These are phyloP conservation scores for Scomber colias DNA, from an alignment of 2,113 vertebrate species.

Conservation along the genomic window DNA sequence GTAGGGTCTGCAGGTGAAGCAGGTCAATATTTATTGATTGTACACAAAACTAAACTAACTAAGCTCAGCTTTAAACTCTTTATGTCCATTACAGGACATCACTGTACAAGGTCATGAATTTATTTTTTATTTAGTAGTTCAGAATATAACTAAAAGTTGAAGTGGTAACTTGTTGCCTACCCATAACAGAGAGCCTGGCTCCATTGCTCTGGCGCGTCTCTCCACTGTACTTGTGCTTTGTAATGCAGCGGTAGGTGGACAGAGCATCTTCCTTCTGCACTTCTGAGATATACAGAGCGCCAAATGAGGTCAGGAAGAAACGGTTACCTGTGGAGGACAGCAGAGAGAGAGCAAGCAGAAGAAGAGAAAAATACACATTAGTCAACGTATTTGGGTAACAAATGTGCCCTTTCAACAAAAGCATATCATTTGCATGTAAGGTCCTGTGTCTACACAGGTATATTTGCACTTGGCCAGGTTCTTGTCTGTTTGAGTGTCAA, in stretches of 20 bases:
- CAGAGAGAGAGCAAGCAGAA: constrained; percentile 11
- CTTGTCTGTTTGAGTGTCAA: not conserved
- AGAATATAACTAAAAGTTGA: not conserved
- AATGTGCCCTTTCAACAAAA: not conserved
- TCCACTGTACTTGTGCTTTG: constrained; percentile 99
- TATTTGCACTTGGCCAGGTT: not conserved
- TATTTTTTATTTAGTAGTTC: not conserved
- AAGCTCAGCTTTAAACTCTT: too few species aligned
- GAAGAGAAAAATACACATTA: not conserved
- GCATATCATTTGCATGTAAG: not conserved
- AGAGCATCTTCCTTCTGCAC: constrained; percentile 99
- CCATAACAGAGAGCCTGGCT: constrained; percentile 96
- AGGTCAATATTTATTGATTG: not conserved
- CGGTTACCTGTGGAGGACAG: constrained; percentile 91
- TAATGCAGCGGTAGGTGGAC: constrained; percentile 99
- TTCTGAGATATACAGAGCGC: constrained; percentile 98
- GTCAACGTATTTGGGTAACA: constrained; percentile 24
- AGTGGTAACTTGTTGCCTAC: constrained; percentile 78
- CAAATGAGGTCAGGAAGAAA: constrained; percentile 95
- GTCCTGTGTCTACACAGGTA: not conserved
- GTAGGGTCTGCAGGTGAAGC: constrained; percentile 88
- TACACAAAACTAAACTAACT: too few species aligned
- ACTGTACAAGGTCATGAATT: too few species aligned
- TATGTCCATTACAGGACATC: too few species aligned
- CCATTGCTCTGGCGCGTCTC: constrained; percentile 99